A percentile compares a stretch with the other conserved stretches of the same genome.
Conservation (phyloP, 2,888 invertebrate species). For the Hymenopus coronatus region DNA sequence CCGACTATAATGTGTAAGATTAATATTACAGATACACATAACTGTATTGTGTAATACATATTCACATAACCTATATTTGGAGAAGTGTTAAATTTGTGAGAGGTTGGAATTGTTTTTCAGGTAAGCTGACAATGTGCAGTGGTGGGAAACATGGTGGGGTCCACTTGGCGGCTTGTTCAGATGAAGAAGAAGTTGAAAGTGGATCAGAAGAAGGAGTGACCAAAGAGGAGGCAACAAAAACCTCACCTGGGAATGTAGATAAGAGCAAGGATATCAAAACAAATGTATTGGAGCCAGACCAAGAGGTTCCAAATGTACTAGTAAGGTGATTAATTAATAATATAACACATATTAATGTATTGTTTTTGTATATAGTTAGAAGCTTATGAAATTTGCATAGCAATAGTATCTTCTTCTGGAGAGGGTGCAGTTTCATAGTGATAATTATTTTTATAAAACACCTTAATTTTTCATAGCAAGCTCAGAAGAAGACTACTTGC, state of each 20-base stretch:
- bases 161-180: conserved; percentile 27
- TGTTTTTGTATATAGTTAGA: too few species aligned
- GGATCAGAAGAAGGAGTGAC: conserved; percentile 28
- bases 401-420: too few species aligned
- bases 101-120: not conserved
- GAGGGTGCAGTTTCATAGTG: too few species aligned
- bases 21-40: too few species aligned
- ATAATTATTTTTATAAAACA: too few species aligned
- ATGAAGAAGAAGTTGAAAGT: conserved; percentile 32
- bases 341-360: too few species aligned
- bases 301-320: conserved; percentile 34
- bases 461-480: too few species aligned
- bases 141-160: not conserved
- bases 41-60: not conserved
- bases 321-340: conserved; percentile 15
- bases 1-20: too few species aligned
- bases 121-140: not conserved
- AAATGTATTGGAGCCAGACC: conserved; percentile 29
- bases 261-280: conserved; percentile 5
- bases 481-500: too few species aligned
- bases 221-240: not conserved
- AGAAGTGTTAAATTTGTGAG: not conserved
- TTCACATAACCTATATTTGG: not conserved
- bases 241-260: not conserved
- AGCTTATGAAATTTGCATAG: too few species aligned